Evolutionary conservation across 2,113 vertebrate species (phyloP).

Genomic region (mouse (Mus musculus)): DNA sequence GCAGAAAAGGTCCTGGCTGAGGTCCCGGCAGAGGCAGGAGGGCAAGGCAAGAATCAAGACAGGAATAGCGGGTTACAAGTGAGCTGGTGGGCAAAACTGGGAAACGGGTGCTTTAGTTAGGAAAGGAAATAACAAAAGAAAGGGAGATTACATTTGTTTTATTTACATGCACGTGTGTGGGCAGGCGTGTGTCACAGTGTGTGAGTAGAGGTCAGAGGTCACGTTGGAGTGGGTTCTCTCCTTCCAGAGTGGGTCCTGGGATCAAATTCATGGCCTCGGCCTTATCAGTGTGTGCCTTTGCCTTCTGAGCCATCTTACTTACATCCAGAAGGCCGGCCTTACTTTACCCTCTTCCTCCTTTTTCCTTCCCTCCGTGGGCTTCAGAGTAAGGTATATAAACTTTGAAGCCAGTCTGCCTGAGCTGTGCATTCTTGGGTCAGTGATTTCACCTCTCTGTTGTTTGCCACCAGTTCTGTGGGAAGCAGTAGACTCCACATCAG

Average conservation of each 20-base stretch:
- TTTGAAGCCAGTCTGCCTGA: background rate
- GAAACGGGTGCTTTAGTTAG: background rate
- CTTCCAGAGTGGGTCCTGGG: background rate
- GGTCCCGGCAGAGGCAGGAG: background rate
- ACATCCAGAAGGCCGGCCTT: background rate
- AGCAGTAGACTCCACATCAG: background rate
- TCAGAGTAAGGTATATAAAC: background rate
- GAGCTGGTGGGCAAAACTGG: background rate
- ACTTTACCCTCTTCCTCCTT: background rate
- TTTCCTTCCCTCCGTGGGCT: background rate
- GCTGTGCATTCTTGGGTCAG: background rate
- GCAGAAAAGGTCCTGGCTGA: background rate
- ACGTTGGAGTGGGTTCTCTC: background rate
- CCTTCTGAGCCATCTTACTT: background rate
- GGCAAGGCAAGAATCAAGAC: background rate
- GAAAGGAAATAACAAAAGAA: background rate
- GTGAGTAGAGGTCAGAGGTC: background rate
- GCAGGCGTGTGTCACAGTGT: background rate
- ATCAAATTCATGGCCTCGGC: background rate
- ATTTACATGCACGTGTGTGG: background rate
- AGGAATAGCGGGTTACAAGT: background rate
- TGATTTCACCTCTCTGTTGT: background rate
- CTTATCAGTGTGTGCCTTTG: background rate
- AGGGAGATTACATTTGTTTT: background rate
- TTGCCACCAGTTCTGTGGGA: background rate